These are phyloP conservation scores for Cantharis rufa DNA, from an alignment of 2,888 invertebrate species.

Conservation along the genomic window DNA sequence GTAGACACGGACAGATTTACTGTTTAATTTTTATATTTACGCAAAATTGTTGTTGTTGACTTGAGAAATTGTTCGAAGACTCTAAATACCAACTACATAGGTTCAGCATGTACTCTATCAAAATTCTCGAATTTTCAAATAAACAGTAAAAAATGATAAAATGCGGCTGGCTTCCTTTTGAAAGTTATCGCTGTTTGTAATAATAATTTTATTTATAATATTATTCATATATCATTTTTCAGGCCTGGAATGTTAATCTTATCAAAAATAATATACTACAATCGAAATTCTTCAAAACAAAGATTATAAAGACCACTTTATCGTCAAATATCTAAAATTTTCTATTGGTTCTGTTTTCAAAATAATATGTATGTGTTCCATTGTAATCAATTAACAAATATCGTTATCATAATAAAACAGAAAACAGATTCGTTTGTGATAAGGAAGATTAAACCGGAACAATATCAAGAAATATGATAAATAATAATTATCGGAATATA, in stretches of 20 bases:
- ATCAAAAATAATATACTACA: not conserved
- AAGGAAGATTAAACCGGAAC: not conserved
- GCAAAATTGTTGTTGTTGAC: too few relatives aligned
- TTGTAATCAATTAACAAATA: not conserved
- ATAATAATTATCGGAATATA: not conserved
- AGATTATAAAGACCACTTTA: not conserved
- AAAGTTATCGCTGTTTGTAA: not conserved
- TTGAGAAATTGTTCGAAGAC: too few relatives aligned
- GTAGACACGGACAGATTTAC: too few relatives aligned
- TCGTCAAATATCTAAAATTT: not conserved
- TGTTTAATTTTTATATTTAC: too few relatives aligned
- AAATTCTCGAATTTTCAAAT: too few relatives aligned
- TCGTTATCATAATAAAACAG: not conserved
- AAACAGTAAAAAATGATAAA: too few relatives aligned
- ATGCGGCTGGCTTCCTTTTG: too few relatives aligned
- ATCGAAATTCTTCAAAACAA: not conserved
- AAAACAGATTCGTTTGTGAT: not conserved
- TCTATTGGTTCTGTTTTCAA: not conserved
- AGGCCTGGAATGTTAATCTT: not conserved
- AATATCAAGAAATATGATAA: not conserved
- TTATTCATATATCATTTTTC: not conserved
- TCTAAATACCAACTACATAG: too few relatives aligned
- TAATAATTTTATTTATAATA: not conserved
- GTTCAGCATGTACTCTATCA: too few relatives aligned
- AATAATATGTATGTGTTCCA: not conserved